Base-by-base conservation (phyloP, 2,797 vertebrate species). In the Lacerta agilis region DNA sequence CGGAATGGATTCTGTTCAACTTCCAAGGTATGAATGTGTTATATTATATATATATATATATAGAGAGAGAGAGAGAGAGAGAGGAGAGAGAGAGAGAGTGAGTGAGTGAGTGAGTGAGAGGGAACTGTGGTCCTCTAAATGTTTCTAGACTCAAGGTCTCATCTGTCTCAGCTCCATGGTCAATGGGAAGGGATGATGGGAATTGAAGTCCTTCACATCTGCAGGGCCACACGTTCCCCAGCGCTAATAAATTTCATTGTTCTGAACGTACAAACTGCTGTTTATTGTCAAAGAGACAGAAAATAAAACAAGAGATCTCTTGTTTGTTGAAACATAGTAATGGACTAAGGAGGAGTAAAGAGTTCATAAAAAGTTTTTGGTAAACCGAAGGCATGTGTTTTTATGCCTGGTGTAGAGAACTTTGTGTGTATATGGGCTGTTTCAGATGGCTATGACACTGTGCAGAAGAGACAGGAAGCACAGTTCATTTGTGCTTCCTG, bases 261-360 rank as follows among this genome's bases (percentile, higher is more conserved):
- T 83, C 33, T 90, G 45, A 79, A 18, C 17, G 1, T 64, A n/a
- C 25, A 66, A 64, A 45, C n/a, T 82, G 23, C 69, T 75, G 55
- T 75, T 80, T 80, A 27, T n/a, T n/a, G 27, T 66, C 75, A 66
- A 79, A 85, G 20, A 15, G 58, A 41, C n/a, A 23, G 71, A n/a
- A 76, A 43, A 73, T 8, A 27, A 27, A 71, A 64, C 9, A 45
- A 41, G 4, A 87, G 81, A 80, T 25, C 29, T 86, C 2, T 90
- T 89, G 4, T 87, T 27, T 76, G 9, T n/a, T 58, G 72, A 23
- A 87, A 0, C 29, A 77, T 89, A 89, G 88, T 90, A 80, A 11
- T 15, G 5, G 87, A 1, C 86, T 20, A 84, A 72, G 38, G 0
- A 8, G 78, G 87, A 90, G 43, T 29, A 25, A 86, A 85, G 27